A percentile compares a stretch with the other conserved stretches of the same genome.
These are phyloP conservation scores for Albula glossodonta DNA, from an alignment of 2,113 vertebrate species.

Conservation along the genomic window DNA sequence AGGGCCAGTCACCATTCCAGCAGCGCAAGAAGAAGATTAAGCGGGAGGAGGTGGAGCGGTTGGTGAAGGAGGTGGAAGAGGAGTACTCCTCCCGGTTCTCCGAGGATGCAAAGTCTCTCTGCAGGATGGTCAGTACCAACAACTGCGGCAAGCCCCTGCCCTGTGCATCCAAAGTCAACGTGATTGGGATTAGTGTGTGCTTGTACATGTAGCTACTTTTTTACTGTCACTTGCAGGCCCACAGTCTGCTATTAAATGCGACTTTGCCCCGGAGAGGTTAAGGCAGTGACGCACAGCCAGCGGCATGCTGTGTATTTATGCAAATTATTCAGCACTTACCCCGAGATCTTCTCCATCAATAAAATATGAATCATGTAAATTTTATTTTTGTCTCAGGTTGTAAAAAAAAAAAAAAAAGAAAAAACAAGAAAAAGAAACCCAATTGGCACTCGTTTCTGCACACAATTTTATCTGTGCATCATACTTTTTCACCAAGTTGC, in stretches of 20 bases:
- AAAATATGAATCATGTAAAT: not conserved
- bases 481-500: too few relatives aligned
- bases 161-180: not conserved
- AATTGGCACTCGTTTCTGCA: too few relatives aligned
- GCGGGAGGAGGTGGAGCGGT: conserved; percentile 90
- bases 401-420: not conserved
- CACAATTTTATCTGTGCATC: too few relatives aligned
- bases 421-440: not conserved
- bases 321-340: not conserved
- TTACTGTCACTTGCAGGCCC: not conserved
- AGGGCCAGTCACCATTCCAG: conserved; percentile 95
- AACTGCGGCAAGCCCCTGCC: not conserved
- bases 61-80: conserved; percentile 88
- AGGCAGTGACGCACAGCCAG: not conserved
- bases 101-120: conserved; percentile 79
- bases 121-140: conserved; percentile 78
- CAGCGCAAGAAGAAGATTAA: conserved; percentile 97
- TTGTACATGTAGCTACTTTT: not conserved
- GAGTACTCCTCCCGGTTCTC: conserved; percentile 90
- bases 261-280: not conserved
- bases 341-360: not conserved
- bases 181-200: not conserved
- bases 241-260: not conserved
- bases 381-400: not conserved
- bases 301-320: not conserved